phyloP scores from a whole-genome alignment of 2,113 vertebrate species.

The Cynocephalus volans region DNA sequence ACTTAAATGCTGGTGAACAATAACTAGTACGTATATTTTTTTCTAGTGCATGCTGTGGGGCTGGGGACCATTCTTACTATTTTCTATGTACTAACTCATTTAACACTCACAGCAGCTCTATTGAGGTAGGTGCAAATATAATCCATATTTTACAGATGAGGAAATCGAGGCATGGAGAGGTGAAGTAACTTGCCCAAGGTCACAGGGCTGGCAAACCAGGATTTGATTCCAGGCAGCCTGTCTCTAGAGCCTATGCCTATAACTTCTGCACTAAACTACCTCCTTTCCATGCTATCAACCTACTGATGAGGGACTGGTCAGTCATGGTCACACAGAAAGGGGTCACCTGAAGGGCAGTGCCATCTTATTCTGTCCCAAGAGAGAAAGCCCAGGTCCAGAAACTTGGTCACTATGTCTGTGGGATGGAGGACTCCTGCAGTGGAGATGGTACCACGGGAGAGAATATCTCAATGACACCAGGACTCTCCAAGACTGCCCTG shows the following conservation, averaged over 20 bases:
- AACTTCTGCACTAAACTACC: neutral
- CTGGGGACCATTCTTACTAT: neutral
- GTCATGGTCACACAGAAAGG: neutral
- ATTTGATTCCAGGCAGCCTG: neutral
- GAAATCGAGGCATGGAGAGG: neutral
- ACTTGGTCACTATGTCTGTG: neutral
- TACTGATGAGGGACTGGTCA: neutral
- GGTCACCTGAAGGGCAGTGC: neutral
- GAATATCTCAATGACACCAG: neutral
- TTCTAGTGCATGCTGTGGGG: neutral
- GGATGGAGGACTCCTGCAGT: neutral
- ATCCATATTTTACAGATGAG: neutral
- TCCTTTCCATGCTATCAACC: neutral
- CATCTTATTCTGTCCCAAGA: neutral
- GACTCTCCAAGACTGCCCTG: neutral
- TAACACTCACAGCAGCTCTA: neutral
- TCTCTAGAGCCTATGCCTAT: neutral
- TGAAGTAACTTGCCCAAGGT: neutral
- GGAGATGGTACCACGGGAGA: neutral
- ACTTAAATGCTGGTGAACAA: neutral
- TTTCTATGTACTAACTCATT: neutral
- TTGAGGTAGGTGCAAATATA: neutral
- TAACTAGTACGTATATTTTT: neutral
- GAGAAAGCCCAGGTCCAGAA: neutral
- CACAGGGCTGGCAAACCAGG: neutral